phyloP scores from a whole-genome alignment of 2,888 invertebrate genomes.

The Habroteleia sp. region DNA sequence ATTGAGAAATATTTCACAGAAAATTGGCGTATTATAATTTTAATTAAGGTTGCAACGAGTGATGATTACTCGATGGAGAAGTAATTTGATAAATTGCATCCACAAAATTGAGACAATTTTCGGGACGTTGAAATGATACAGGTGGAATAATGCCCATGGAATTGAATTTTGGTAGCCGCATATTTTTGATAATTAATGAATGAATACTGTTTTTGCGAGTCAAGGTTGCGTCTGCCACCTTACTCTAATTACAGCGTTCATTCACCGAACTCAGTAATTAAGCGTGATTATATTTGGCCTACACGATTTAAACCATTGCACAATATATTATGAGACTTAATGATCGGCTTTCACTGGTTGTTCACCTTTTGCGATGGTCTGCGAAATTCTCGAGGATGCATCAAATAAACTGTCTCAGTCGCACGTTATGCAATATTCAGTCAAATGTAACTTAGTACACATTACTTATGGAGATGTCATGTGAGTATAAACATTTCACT shows the following conservation, averaged over 20 bases:
- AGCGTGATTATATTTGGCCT: constrained; percentile 44
- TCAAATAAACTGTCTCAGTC: constrained; percentile 58
- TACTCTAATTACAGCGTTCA: constrained; percentile 27
- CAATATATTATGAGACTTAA: constrained; percentile 60
- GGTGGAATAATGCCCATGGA: no score
- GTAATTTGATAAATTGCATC: no score
- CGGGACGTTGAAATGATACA: no score
- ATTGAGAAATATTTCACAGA: no score
- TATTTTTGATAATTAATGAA: constrained; percentile 32
- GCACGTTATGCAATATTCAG: neutral
- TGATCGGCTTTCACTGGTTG: constrained; percentile 78
- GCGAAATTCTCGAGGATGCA: constrained; percentile 45
- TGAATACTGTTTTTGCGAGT: constrained; percentile 19
- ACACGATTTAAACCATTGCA: constrained; percentile 37
- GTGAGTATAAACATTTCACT: neutral
- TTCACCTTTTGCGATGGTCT: constrained; percentile 72
- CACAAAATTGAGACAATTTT: no score
- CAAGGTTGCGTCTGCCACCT: constrained; percentile 47
- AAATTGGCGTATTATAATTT: no score
- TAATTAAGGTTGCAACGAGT: no score
- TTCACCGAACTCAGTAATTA: constrained; percentile 38
- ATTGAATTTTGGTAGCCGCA: no score
- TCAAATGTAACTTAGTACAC: constrained; percentile 6
- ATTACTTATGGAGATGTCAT: constrained; percentile 6
- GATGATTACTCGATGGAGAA: no score